phyloP scores from a whole-genome alignment of 1,140 invertebrate species.

The honey bee (Apis mellifera) region Amel_HAv3.1 CM009940.2:2704001-2704500 shows the following conservation, averaged over 20 bases:
- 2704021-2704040: neutral
- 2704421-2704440: too few species aligned
- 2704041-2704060: neutral
- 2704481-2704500: conserved; percentile 31
- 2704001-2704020: neutral
- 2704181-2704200: conserved; percentile 35
- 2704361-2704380: neutral
- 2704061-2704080: conserved; percentile 18
- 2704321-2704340: neutral
- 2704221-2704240: neutral
- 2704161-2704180: conserved; percentile 37
- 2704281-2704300: neutral
- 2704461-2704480: conserved; percentile 4
- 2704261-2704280: conserved; percentile 26
- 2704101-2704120: conserved; percentile 17
- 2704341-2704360: neutral
- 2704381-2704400: conserved; percentile 18
- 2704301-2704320: neutral
- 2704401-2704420: too few species aligned
- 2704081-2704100: neutral
- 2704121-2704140: conserved; percentile 10
- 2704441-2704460: neutral
- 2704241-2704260: conserved; percentile 5
- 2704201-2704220: neutral
- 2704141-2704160: conserved; percentile 36